Evolutionary conservation across 2,113 vertebrate genomes (phyloP).

Genomic region (Gymnobelideus leadbeateri): DNA sequence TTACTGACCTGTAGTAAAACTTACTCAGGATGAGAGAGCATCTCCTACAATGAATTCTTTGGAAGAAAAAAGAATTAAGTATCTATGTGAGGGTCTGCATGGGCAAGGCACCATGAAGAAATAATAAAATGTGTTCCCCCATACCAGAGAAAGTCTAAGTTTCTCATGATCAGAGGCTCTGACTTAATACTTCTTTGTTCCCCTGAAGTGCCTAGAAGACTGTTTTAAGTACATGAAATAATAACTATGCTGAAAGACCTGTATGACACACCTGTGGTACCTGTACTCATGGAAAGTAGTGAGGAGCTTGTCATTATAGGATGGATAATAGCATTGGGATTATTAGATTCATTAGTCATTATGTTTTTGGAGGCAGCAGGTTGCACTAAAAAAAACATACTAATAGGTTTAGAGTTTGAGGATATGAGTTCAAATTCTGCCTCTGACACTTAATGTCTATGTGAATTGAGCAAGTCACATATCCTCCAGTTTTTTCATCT

Average conservation of each 20-base stretch:
- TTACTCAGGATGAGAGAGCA: not conserved
- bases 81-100: not conserved
- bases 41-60: not conserved
- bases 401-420: not conserved
- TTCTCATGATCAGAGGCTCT: not conserved
- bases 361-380: not conserved
- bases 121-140: not conserved
- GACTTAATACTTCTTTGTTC: not conserved
- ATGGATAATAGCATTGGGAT: not conserved
- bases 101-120: not conserved
- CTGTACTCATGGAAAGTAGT: not conserved
- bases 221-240: not conserved
- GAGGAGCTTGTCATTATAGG: not conserved
- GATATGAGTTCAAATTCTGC: not conserved
- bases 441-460: not conserved
- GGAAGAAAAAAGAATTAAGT: not conserved
- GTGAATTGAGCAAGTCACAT: not conserved
- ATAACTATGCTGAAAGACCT: not conserved
- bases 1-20: not conserved
- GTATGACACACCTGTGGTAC: not conserved
- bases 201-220: not conserved
- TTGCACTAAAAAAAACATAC: not conserved
- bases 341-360: not conserved
- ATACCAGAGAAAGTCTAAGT: not conserved
- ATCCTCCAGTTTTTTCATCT: not conserved